phyloP scores from a whole-genome alignment of 2,797 vertebrate species.

The Psittacula echo region DNA sequence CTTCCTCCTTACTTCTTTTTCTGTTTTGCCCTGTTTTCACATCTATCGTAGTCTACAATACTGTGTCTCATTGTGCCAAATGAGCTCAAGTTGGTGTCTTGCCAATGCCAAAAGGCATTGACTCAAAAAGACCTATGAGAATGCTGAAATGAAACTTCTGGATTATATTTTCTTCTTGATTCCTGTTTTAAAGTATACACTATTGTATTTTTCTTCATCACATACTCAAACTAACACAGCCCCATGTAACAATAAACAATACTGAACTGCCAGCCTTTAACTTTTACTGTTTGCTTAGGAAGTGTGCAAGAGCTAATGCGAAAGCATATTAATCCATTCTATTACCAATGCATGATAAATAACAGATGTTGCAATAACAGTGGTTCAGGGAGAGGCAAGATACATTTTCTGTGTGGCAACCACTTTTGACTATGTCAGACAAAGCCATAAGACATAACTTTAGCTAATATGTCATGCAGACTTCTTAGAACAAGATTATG shows the following conservation, averaged over 20 bases:
- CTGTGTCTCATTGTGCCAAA: neutral
- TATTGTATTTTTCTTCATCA: constrained; percentile 29
- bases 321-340: neutral
- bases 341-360: neutral
- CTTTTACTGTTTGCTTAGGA: constrained; percentile 26
- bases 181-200: neutral
- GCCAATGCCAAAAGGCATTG: neutral
- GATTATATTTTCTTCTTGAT: neutral
- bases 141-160: neutral
- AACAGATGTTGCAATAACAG: constrained; percentile 27
- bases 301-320: neutral
- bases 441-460: neutral
- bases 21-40: neutral
- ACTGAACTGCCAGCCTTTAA: neutral
- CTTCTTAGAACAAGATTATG: neutral
- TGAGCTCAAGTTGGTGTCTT: neutral
- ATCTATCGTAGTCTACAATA: neutral
- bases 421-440: neutral
- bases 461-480: neutral
- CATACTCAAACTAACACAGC: neutral
- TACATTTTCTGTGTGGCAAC: neutral
- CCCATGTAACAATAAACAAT: neutral
- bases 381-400: neutral
- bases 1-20: neutral
- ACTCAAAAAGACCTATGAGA: constrained; percentile 4